Conservation (phyloP, 2,888 invertebrate genomes). For the Xestia ashworthii region DNA sequence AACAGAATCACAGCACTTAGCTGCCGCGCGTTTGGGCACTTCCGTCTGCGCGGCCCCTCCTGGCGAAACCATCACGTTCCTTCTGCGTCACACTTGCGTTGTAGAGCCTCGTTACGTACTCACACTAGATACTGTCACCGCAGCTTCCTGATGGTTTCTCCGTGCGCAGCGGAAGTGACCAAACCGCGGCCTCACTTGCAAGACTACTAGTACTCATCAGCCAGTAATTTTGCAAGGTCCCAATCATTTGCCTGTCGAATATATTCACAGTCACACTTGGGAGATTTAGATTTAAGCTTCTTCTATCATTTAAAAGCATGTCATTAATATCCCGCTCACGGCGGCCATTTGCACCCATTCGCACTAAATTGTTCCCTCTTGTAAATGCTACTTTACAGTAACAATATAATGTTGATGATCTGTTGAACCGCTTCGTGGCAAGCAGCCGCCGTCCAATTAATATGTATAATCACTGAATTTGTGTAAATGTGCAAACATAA, state of each 20-base stretch:
- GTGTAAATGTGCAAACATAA: conserved; percentile 89
- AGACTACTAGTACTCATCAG: conserved; percentile 81
- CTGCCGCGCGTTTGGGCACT: conserved; percentile 82
- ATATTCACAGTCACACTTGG: conserved; percentile 87
- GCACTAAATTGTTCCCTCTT: conserved; percentile 53
- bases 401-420: conserved; percentile 32
- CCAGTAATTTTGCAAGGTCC: conserved; percentile 88
- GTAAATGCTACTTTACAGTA: conserved; percentile 41
- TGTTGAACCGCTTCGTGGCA: conserved; percentile 64
- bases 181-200: conserved; percentile 85
- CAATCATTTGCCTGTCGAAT: conserved; percentile 87
- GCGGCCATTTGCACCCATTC: conserved; percentile 75
- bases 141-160: conserved; percentile 70
- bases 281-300: conserved; percentile 89
- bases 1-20: conserved; percentile 87
- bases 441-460: conserved; percentile 76
- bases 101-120: background rate
- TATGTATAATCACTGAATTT: conserved; percentile 84
- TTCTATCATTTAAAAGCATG: conserved; percentile 88
- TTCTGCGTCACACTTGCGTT: conserved; percentile 40
- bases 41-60: conserved; percentile 67
- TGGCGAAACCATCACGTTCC: conserved; percentile 71
- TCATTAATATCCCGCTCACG: conserved; percentile 85
- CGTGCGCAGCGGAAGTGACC: conserved; percentile 76
- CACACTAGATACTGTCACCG: conserved; percentile 16